These are phyloP conservation scores for Takifugu flavidus DNA, from an alignment of 2,113 vertebrate species.

Conservation along the genomic window DNA sequence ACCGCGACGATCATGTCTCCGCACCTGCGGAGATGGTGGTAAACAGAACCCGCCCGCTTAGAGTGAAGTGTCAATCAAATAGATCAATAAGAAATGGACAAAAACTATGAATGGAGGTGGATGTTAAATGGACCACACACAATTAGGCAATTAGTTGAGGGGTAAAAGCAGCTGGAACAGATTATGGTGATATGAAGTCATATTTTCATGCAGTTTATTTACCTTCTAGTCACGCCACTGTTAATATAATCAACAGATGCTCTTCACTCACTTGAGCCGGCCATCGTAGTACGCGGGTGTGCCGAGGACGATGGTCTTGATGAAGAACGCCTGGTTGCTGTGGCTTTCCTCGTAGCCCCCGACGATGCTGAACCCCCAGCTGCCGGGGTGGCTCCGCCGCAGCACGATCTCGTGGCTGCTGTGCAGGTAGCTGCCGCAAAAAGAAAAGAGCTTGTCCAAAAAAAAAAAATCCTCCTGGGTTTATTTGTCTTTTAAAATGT, in stretches of 20 bases:
- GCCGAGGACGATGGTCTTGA: conserved; percentile 97
- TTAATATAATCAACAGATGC: too few relatives aligned
- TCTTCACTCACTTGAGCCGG: conserved; percentile 87
- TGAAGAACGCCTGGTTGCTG: conserved; percentile 97
- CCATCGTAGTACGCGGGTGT: conserved; percentile 97
- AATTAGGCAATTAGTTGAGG: too few relatives aligned
- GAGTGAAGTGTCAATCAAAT: too few relatives aligned
- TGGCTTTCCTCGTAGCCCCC: conserved; percentile 97
- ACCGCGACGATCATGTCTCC: conserved; percentile 98
- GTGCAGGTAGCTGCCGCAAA: conserved; percentile 82
- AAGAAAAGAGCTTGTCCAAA: neutral
- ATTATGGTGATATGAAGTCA: too few relatives aligned
- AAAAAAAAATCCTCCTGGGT: neutral
- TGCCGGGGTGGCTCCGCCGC: conserved; percentile 88
- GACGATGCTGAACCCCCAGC: conserved; percentile 98
- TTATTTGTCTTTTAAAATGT: too few relatives aligned
- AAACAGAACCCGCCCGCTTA: neutral
- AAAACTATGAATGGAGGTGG: too few relatives aligned
- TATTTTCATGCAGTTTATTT: too few relatives aligned
- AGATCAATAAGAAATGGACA: too few relatives aligned
- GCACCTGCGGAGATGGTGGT: conserved; percentile 77
- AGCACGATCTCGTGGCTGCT: conserved; percentile 95
- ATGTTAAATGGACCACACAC: too few relatives aligned
- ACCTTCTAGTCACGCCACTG: too few relatives aligned
- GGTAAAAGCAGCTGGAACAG: too few relatives aligned